phyloP scores from a whole-genome alignment of 2,113 vertebrate species.

The Cyprichromis sp. region DNA sequence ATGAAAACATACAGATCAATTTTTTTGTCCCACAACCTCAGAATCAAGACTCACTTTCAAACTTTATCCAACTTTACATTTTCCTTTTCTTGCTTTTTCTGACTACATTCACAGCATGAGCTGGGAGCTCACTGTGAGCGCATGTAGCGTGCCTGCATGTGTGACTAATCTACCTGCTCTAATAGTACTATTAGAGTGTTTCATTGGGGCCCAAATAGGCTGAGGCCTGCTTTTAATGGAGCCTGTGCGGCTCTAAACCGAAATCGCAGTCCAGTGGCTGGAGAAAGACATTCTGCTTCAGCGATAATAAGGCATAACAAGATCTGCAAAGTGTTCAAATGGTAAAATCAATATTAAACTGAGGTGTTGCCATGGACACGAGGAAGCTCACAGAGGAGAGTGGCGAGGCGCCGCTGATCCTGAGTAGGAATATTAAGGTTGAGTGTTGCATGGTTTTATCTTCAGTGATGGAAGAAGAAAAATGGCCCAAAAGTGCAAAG shows the following conservation, averaged over 20 bases:
- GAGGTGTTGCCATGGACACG: slow-evolving; percentile 60
- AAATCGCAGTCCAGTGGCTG: slow-evolving; percentile 28
- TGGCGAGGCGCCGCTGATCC: slow-evolving; percentile 3
- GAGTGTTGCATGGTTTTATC: slow-evolving; percentile 12
- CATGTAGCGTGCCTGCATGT: background rate
- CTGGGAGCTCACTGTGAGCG: background rate
- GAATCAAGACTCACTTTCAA: background rate
- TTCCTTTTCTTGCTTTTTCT: background rate
- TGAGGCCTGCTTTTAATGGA: slow-evolving; percentile 45
- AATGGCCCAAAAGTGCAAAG: background rate
- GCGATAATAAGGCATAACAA: slow-evolving; percentile 56
- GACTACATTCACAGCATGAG: background rate
- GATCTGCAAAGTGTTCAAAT: slow-evolving; percentile 61
- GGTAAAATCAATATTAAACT: slow-evolving; percentile 60
- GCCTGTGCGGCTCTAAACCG: background rate
- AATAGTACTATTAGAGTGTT: slow-evolving; percentile 49
- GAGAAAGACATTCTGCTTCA: slow-evolving; percentile 35
- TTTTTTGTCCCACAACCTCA: background rate
- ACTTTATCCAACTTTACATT: background rate
- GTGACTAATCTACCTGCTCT: slow-evolving; percentile 45
- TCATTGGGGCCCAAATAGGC: slow-evolving; percentile 41
- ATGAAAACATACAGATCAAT: background rate
- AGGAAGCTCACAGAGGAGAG: slow-evolving; percentile 11
- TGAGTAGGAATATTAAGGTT: background rate
- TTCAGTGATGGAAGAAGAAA: slow-evolving; percentile 12